A percentile compares a stretch with the other conserved stretches of the same genome.
Evolutionary conservation across 2,888 invertebrate genomes (phyloP).

Genomic region (Ophion slaviceki): DNA sequence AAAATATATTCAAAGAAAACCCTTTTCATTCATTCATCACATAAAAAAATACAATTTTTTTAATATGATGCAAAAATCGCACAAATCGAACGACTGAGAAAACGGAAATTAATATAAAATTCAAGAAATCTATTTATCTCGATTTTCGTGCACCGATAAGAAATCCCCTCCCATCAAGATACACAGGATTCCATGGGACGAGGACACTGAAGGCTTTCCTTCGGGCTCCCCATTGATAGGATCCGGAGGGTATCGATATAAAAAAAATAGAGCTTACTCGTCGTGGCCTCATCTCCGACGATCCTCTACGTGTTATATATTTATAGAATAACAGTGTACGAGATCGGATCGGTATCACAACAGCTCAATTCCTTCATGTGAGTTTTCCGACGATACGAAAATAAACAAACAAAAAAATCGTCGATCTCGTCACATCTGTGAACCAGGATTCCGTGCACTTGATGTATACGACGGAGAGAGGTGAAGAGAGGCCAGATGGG

Average conservation of each 20-base stretch:
- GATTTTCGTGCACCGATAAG: not conserved
- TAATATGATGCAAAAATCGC: no score
- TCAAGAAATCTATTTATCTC: not conserved
- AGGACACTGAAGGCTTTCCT: not conserved
- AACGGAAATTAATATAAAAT: no score
- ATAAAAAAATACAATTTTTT: no score
- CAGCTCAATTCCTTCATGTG: slow-evolving; percentile 14
- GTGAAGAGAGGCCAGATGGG: not conserved
- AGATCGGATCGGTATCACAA: slow-evolving; percentile 51
- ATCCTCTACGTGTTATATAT: slow-evolving; percentile 33
- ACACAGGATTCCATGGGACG: not conserved
- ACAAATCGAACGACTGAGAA: no score
- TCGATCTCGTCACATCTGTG: slow-evolving; percentile 28
- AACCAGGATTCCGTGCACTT: not conserved
- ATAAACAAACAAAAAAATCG: slow-evolving; percentile 26
- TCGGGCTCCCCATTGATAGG: not conserved
- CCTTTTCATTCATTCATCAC: no score
- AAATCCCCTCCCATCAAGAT: not conserved
- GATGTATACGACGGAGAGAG: not conserved
- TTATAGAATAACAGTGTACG: slow-evolving; percentile 26
- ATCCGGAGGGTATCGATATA: not conserved
- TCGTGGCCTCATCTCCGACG: not conserved
- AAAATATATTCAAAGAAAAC: no score
- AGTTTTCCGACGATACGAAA: slow-evolving; percentile 17
- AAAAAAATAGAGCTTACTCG: not conserved